Base-by-base conservation (phyloP, 1,140 invertebrate species). In the Lethrus apterus region DNA sequence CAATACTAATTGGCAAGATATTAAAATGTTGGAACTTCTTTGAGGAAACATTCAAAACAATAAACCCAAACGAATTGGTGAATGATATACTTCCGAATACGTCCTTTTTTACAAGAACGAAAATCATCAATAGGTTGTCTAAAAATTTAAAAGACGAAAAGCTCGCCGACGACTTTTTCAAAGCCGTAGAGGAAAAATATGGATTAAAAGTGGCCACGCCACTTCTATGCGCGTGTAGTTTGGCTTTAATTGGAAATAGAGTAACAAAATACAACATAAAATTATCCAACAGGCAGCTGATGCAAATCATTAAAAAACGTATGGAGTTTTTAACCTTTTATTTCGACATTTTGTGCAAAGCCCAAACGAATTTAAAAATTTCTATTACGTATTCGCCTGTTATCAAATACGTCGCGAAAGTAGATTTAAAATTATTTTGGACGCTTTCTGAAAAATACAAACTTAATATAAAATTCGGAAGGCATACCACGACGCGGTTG, bases 241-340 rank as follows among this genome's bases (percentile, higher is more conserved):
- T 29, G 7, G 23, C 3, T 14, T 5, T 42, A 3, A 29, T 42
- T 13, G 29, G 17, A 29, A 11, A 2, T 13, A 42, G 18, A 13
- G 29, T 42, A 3, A 14, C 24, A 4, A 42, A 42, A 42, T 42
- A 42, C n/a, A 42, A 42, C 29, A n/a, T 29, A 5, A 18, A 23
- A 26, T 29, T 42, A 29, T 26, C 4, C n/a, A 13, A 8, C n/a
- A 24, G n/a, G 7, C 40, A 42, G 10, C 1, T 42, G 1, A 2
- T 15, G 5, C 4, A 7, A 3, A 15, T 42, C 10, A 4, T 26
- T 10, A 42, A 29, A 26, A 26, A 17, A 13, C 10, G 29, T 29
- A 3, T 26, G 0, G 14, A 26, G 0, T 42, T 42, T 26, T 29
- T 42, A 3, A 24, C 24, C 5, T 29, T 26, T 42, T 42, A 42